Evolutionary conservation across 2,113 vertebrate species (phyloP), one percentile per base, ranked within the genome.

Genomic region (Lamprotornis superbus): DNA sequence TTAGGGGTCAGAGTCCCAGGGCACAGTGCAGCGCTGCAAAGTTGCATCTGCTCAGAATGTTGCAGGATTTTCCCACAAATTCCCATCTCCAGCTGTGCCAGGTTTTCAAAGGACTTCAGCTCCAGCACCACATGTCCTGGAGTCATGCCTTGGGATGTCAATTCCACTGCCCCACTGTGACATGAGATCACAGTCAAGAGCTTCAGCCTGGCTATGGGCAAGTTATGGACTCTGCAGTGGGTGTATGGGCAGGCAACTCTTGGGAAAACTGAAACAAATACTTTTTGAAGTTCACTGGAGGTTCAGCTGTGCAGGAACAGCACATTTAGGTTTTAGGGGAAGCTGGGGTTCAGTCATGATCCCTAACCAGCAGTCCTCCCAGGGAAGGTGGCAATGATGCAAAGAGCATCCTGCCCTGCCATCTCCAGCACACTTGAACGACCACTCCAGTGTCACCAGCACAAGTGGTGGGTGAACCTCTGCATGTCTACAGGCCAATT

Each of bases 381-480:
- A 33, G 42, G 17, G 20, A 24, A 91, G 35, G 25, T 37, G 57
- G 22, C 44, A 73, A 3, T 27, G 49, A 85, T 28, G n/a, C 4
- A 2, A 82, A 71, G 60, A 81, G 35, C 90, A 63, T 70, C 55
- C 46, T 83, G 33, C 56, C 27, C 78, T 92, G 90, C 64, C 76
- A 46, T 52, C 71, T 52, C 42, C 42, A 57, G 63, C 59, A 21
- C 50, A 14, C 47, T 74, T 1, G 8, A 67, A 37, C 0, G 0
- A 35, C 82, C 83, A 73, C 83, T 89, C 78, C 93, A 91, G 74
- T 50, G 13, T 12, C 6, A 31, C 60, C 80, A 70, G 70, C 85
- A 94, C 61, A 76, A 87, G 88, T 63, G 89, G 42, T 73, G 81
- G 69, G 55, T 81, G 89, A 95, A 91, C 78, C 79, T 94, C 67